Conservation (phyloP, 2,113 vertebrate species). For the Heteronetta atricapilla region DNA sequence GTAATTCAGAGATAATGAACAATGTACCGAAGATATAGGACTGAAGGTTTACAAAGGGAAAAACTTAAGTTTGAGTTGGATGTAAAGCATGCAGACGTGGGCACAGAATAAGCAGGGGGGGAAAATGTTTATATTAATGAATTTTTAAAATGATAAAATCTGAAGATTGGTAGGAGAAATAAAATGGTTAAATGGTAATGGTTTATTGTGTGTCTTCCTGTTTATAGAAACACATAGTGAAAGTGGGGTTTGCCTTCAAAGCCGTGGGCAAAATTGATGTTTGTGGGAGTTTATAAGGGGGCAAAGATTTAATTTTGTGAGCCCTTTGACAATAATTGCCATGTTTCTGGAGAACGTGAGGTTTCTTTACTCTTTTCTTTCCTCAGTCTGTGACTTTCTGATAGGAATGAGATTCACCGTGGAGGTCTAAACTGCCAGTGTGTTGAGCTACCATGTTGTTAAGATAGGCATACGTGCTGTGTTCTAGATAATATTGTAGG, state of each 20-base stretch:
- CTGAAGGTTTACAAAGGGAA: neutral
- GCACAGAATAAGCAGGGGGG: neutral
- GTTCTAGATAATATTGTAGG: accelerated
- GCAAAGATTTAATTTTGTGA: neutral
- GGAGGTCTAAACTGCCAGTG: neutral
- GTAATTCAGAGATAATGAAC: neutral
- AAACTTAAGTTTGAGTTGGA: neutral
- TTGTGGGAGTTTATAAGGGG: neutral
- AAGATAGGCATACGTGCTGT: accelerated
- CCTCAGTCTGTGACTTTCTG: neutral
- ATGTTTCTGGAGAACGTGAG: neutral
- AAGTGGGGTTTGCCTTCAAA: neutral
- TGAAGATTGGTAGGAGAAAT: neutral
- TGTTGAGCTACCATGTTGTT: neutral
- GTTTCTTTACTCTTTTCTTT: neutral
- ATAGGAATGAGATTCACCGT: accelerated
- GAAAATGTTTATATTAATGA: neutral
- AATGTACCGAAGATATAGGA: neutral
- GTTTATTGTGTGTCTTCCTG: neutral
- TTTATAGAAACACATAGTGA: neutral
- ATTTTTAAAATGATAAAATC: neutral
- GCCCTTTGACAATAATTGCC: accelerated
- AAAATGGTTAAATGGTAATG: neutral
- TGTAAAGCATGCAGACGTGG: neutral
- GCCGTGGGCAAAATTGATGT: neutral